Base-by-base conservation (phyloP, 2,113 vertebrate species). In the Reinhardtius hippoglossoides region DNA sequence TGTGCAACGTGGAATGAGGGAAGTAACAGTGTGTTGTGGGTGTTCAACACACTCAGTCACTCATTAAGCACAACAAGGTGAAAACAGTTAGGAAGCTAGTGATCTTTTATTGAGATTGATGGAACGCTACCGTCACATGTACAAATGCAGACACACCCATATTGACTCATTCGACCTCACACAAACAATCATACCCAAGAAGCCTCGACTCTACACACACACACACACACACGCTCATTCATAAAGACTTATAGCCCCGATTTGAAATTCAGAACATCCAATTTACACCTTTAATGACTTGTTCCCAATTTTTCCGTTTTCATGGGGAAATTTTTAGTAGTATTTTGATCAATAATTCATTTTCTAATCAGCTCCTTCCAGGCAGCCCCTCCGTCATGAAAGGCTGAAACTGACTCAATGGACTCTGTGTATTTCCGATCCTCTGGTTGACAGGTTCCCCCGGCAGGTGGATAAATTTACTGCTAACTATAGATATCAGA, bases 261-360 rank as follows among this genome's bases (percentile, higher is more conserved):
- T 88, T 67, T 78, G 18, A 75, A 75, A 83, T 79, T 67, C 78
- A 72, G 80, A 80, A 71, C 56, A 71, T 86, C 88, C 59, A 85
- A 87, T 90, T 88, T 56, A 80, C 77, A 80, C 77, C 77, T 67
- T 85, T 88, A 89, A 89, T 90, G 89, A 88, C 79, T 78, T 58
- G 50, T 60, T 82, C 77, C 54, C 71, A 81, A 87, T 91, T 84
- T 82, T 86, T 88, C 88, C 83, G 77, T 86, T 88, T 92, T 90
- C 66, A 77, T 74, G 71, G 70, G 85, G 85, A 82, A 82, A n/a
- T 88, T 93, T 90, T 90, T 90, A 82, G 88, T 88, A 75, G 88
- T 91, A 88, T 91, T 90, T 92, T 89, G 80, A 92, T 94, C 78
- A 92, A 93, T 93, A 90, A 94, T 94, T 91, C 63, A 93, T 92